Percentiles rank a stretch among this genome's conserved stretches.
These are phyloP conservation scores for Paramormyrops hopkinsi DNA, from an alignment of 2,797 vertebrate species.

Conservation along the genomic window DNA sequence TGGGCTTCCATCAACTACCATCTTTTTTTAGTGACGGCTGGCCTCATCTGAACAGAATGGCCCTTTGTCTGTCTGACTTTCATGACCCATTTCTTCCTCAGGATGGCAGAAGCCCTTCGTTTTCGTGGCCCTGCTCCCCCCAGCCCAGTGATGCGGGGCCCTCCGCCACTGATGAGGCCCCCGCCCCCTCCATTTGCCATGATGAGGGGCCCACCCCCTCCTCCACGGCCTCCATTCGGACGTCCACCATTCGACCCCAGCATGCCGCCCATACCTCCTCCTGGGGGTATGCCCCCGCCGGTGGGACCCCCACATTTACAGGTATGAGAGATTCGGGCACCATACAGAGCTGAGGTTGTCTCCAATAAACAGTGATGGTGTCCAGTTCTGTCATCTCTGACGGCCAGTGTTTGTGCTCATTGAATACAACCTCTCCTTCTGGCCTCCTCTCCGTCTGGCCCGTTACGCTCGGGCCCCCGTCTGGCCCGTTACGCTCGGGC, in stretches of 20 bases:
- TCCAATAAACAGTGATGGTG: background rate
- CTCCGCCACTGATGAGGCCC: conserved; percentile 85
- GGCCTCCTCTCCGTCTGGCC: no score
- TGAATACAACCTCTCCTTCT: background rate
- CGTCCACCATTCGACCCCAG: conserved; percentile 88
- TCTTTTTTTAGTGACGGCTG: background rate
- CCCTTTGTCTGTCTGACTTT: background rate
- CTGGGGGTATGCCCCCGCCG: conserved; percentile 87
- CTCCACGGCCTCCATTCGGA: conserved; percentile 77
- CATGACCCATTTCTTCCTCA: conserved; percentile 33
- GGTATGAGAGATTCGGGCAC: conserved; percentile 53
- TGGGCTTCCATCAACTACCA: background rate
- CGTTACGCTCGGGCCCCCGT: no score
- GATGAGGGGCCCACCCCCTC: conserved; percentile 87
- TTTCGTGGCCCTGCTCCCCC: conserved; percentile 85
- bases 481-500: no score
- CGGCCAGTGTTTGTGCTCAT: background rate
- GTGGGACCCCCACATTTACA: conserved; percentile 91
- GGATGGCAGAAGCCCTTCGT: conserved; percentile 82
- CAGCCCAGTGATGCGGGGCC: conserved; percentile 80
- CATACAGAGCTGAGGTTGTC: background rate
- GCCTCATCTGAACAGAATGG: background rate
- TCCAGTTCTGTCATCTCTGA: background rate
- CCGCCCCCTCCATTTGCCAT: conserved; percentile 91
- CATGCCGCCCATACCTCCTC: conserved; percentile 93